Base-by-base conservation (phyloP, 1,140 invertebrate genomes). In the Eumeta japonica region DNA sequence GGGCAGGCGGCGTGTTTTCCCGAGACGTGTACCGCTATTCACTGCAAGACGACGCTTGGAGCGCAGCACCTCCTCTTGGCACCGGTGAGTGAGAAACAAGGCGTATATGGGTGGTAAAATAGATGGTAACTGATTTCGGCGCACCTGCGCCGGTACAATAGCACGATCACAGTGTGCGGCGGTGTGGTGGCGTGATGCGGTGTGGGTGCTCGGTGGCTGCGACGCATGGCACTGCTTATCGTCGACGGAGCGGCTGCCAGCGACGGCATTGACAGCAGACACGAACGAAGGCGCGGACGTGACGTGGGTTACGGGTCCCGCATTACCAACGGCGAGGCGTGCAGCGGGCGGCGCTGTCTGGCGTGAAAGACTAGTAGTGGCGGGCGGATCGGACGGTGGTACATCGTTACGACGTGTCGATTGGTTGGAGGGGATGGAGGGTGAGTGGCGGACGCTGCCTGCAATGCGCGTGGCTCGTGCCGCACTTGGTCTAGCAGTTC, bases 201-300 rank as follows among this genome's bases (percentile, higher is more conserved):
- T 90, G 12, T 90, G 86, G 77, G 88, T 83, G 11, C 83, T 89
- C 18, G 90, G 89, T 35, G 90, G 89, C 14, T 90, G 87, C 65
- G 88, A 91, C 74, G 84, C 87, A 24, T 89, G 87, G 80, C 84
- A 85, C 60, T 88, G 87, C 46, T 66, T 90, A n/a, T 82, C 62
- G 15, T 46, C 50, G 35, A 70, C 66, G 1, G 71, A 75, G 50
- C 35, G 37, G 30, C 52, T 73, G 39, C 39, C 44, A 13, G 46
- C 58, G 20, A 49, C 17, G 18, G 48, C n/a, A 10, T 18, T 28
- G 18, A 28, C 20, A 12, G 40, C 20, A 41, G 16, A 27, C 44
- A 28, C 15, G 43, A 48, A 43, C 29, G 30, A 18, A 39, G 38
- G 44, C 10, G 11, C 9, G 11, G 33, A 28, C n/a, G n/a, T n/a